Evolutionary conservation across 2,797 vertebrate species (phyloP).

Genomic region (Aselliscus stoliczkanus): DNA sequence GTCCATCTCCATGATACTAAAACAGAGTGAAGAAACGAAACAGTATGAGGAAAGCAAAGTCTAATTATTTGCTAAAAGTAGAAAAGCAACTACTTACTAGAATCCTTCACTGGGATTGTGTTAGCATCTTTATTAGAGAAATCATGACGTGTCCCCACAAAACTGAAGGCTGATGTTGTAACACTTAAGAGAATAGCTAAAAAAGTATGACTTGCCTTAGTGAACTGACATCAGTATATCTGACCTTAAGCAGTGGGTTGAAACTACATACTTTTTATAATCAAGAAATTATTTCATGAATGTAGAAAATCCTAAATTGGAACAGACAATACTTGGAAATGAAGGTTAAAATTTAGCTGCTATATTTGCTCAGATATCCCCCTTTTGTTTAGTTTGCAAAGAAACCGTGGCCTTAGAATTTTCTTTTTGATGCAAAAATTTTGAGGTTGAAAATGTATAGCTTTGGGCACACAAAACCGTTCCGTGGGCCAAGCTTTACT

Average conservation of each 20-base stretch:
- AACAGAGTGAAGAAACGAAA: not conserved
- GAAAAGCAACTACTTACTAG: not conserved
- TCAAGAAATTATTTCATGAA: not conserved
- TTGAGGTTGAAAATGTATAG: slow-evolving; percentile 54
- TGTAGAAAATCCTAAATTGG: slow-evolving; percentile 16
- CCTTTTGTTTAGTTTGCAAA: slow-evolving; percentile 55
- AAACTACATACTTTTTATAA: not conserved
- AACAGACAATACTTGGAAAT: slow-evolving; percentile 43
- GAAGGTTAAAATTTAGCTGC: slow-evolving; percentile 69
- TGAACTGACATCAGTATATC: not conserved
- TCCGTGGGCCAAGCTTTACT: slow-evolving; percentile 65
- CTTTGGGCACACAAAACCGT: slow-evolving; percentile 57
- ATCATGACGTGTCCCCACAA: not conserved
- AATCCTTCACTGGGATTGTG: not conserved
- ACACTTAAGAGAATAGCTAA: not conserved
- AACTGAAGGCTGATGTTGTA: not conserved
- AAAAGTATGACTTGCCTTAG: not conserved
- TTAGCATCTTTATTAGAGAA: not conserved
- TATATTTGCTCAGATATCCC: slow-evolving; percentile 19
- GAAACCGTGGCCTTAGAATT: slow-evolving; percentile 82
- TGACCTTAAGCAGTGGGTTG: not conserved
- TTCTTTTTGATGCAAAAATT: slow-evolving; percentile 66
- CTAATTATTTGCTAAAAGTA: not conserved
- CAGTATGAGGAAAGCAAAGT: not conserved
- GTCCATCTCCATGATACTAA: not conserved